Percentiles rank a stretch among this genome's conserved stretches.
Conservation (phyloP, 1,140 invertebrate species). For the Aphidius ervi region DNA sequence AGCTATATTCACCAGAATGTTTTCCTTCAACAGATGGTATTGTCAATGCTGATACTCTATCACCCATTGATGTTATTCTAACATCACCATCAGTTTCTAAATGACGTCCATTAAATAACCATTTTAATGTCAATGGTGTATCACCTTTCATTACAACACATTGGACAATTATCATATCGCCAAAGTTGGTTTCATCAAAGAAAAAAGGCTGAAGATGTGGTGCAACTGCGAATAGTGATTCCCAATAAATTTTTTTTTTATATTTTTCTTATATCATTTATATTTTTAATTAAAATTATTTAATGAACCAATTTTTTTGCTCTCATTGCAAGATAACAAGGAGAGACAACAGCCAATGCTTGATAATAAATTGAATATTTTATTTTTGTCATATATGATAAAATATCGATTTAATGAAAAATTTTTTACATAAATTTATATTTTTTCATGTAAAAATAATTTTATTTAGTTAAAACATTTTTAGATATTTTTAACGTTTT, state of each 20-base stretch:
- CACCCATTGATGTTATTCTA: conserved; percentile 57
- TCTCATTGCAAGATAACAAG: no score
- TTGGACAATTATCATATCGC: conserved; percentile 60
- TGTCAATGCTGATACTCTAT: conserved; percentile 53
- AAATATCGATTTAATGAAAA: no score
- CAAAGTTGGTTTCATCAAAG: conserved; percentile 53
- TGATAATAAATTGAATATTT: no score
- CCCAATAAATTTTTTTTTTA: background rate
- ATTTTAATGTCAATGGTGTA: conserved; percentile 65
- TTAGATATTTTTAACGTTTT: no score
- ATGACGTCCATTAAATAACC: conserved; percentile 57
- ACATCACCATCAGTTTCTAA: conserved; percentile 54
- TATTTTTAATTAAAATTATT: no score
- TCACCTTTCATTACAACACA: conserved; percentile 74
- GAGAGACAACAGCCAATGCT: no score
- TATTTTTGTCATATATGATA: no score
- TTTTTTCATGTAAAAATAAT: no score
- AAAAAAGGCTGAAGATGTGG: conserved; percentile 50
- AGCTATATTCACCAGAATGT: conserved; percentile 73
- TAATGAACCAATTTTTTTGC: no score
- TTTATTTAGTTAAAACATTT: no score
- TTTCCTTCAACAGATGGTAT: conserved; percentile 50
- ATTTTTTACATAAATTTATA: no score
- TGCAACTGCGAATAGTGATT: conserved; percentile 38
- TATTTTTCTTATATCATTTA: background rate